Evolutionary conservation across 2,797 vertebrate genomes (phyloP).

Genomic region (Argyrosomus regius): DNA sequence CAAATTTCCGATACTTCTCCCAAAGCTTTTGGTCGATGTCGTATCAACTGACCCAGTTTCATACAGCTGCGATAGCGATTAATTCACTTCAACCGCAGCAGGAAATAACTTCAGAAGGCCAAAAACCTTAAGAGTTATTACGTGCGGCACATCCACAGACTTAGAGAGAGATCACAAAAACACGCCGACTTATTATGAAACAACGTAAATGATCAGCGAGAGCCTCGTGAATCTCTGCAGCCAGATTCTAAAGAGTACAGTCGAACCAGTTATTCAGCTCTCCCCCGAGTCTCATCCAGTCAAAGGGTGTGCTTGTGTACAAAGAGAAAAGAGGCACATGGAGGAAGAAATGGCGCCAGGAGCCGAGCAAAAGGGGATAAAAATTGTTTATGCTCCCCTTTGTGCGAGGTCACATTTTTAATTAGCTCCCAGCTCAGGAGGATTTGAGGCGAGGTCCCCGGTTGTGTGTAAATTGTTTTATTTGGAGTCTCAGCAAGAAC

Average conservation of each 20-base stretch:
- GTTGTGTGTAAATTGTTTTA: slow-evolving; percentile 74
- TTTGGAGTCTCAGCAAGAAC: slow-evolving; percentile 65
- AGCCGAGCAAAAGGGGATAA: slow-evolving; percentile 49
- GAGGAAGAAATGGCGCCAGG: slow-evolving; percentile 28
- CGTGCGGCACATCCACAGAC: not conserved
- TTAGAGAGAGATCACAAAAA: not conserved
- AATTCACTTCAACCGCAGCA: slow-evolving; percentile 43
- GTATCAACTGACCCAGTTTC: slow-evolving; percentile 59
- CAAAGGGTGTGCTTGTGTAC: slow-evolving; percentile 6
- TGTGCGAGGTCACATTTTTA: slow-evolving; percentile 74
- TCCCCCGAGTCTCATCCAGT: slow-evolving; percentile 36
- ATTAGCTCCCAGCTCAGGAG: slow-evolving; percentile 71
- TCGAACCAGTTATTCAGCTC: slow-evolving; percentile 44
- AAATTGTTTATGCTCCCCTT: slow-evolving; percentile 65
- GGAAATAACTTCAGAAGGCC: slow-evolving; percentile 25
- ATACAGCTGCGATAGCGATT: slow-evolving; percentile 30
- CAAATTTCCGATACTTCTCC: slow-evolving; percentile 48
- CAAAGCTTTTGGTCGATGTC: slow-evolving; percentile 38
- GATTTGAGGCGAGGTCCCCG: slow-evolving; percentile 62
- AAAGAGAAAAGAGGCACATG: not conserved
- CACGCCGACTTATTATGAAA: not conserved
- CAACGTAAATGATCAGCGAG: slow-evolving; percentile 2
- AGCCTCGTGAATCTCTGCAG: not conserved
- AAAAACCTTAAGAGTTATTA: slow-evolving; percentile 15
- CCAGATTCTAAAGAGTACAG: slow-evolving; percentile 17